These are phyloP conservation scores for Zophobas morio DNA, from an alignment of 1,140 invertebrate genomes.

Conservation along the genomic window DNA sequence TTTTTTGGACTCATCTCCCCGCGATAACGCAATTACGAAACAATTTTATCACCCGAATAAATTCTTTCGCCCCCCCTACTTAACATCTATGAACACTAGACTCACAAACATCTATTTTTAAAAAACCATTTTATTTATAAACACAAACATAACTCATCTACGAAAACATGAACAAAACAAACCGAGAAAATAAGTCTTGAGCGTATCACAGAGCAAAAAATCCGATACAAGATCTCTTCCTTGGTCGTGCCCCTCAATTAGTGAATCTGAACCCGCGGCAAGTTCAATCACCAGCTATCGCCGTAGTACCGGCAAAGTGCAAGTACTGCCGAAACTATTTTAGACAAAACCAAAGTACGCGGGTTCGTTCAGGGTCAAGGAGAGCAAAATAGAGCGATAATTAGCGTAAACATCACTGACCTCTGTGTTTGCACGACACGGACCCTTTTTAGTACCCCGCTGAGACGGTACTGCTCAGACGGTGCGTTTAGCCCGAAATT, in stretches of 20 bases:
- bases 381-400: slow-evolving; percentile 21
- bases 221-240: background rate
- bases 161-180: background rate
- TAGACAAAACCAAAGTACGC: slow-evolving; percentile 11
- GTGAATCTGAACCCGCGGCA: background rate
- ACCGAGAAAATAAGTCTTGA: background rate
- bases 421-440: background rate
- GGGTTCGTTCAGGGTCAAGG: slow-evolving; percentile 18
- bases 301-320: too few species aligned
- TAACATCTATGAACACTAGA: too few species aligned
- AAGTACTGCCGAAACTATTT: background rate
- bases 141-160: background rate
- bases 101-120: background rate
- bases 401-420: slow-evolving; percentile 21
- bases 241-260: background rate
- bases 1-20: too few species aligned
- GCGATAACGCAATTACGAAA: too few species aligned
- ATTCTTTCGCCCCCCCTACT: too few species aligned
- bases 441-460: background rate
- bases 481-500: background rate
- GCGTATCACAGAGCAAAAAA: too few species aligned
- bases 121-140: background rate
- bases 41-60: too few species aligned
- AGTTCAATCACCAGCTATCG: background rate
- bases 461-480: background rate